Base-by-base conservation (phyloP, 1,140 invertebrate genomes). In the Philopotamus ludificatus region DNA sequence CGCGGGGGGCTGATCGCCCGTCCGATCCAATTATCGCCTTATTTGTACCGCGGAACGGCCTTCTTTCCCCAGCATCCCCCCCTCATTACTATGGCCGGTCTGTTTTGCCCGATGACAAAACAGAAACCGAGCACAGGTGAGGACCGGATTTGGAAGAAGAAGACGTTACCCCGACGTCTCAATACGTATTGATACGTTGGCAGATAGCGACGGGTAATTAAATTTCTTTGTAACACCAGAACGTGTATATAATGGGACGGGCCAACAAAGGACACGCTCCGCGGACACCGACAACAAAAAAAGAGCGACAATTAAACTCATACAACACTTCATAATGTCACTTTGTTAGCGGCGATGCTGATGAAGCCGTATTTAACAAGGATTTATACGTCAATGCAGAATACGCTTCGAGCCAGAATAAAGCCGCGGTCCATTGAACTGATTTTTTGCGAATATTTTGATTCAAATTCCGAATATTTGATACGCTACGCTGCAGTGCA, bases 21-120 rank as follows among this genome's bases (percentile, higher is more conserved):
- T 68, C 67, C 58, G 58, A 65, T 68, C 63, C 67, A 65, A 68
- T 68, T 68, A 68, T 65, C 62, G 55, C 50, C 63, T 65, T 65
- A 68, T 68, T 68, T 68, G 67, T 68, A 64, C 66, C 61, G 61
- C 26, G 23, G 65, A 58, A 20, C 28, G 16, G 28, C 54, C 55
- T 26, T 60, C 63, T 67, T 67, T n/a, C 51, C 16, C 42, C 3
- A 23, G 51, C 26, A 45, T n/a, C 18, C 26, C 41, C 53, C 4
- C 22, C 44, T 63, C 60, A 67, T 67, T 67, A 67, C 54, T 62
- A 67, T 67, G n/a, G 23, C 51, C 4, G 7, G 50, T 18, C 28
- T 42, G 65, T 63, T 63, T 67, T 60, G 28, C 50, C 20, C 42
- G 53, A 58, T 67, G 65, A 50, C 53, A 67, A 66, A 66, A 66